Percentiles rank a stretch among this genome's conserved stretches.
Conservation (phyloP, 2,888 invertebrate species). For the Watsonalla binaria region DNA sequence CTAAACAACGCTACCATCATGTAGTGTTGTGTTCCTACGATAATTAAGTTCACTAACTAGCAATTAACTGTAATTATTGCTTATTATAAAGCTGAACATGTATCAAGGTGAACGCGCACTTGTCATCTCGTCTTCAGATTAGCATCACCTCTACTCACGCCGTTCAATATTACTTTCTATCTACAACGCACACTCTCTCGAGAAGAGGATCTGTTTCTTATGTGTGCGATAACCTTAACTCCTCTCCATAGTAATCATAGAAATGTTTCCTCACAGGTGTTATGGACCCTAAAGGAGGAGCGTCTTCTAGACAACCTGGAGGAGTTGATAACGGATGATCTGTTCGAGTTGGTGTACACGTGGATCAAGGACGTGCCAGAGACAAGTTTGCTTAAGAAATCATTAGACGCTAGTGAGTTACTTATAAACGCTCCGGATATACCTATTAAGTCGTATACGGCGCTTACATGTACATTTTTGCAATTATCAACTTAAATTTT, state of each 20-base stretch:
- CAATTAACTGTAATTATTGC: too few species aligned
- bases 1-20: too few species aligned
- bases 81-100: too few species aligned
- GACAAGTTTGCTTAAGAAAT: constrained; percentile 86
- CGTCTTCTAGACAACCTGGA: constrained; percentile 81
- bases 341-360: constrained; percentile 87
- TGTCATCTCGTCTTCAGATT: too few species aligned
- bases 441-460: neutral
- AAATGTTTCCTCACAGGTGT: constrained; percentile 39
- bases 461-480: constrained; percentile 1
- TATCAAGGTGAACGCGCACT: too few species aligned
- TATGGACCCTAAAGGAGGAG: constrained; percentile 81
- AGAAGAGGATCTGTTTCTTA: too few species aligned
- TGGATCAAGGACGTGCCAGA: constrained; percentile 86
- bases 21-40: too few species aligned
- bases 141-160: too few species aligned
- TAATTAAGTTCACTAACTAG: too few species aligned
- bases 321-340: constrained; percentile 83
- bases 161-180: too few species aligned
- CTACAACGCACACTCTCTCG: too few species aligned
- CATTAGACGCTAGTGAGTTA: constrained; percentile 84
- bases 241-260: too few species aligned
- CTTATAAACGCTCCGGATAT: neutral
- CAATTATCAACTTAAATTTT: neutral
- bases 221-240: neutral